These are phyloP conservation scores for Bombus difficillimus DNA, from an alignment of 1,140 invertebrate species.

Conservation along the genomic window DNA sequence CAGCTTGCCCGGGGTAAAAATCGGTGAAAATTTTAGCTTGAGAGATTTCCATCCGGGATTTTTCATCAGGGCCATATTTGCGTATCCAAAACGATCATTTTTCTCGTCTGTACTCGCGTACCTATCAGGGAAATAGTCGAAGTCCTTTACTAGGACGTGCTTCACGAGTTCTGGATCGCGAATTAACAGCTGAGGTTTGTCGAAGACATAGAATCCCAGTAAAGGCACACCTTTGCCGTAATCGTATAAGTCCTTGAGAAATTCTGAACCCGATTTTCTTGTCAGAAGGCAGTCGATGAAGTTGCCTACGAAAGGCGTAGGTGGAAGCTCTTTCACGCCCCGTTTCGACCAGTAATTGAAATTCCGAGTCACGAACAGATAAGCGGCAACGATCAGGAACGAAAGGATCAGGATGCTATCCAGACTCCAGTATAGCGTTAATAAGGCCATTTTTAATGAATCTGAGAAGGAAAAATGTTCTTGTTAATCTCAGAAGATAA, in stretches of 20 bases:
- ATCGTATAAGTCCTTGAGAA: slow-evolving; percentile 63
- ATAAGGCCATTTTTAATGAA: not conserved
- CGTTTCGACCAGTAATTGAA: slow-evolving; percentile 79
- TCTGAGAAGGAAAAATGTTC: no score
- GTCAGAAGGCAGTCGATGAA: slow-evolving; percentile 50
- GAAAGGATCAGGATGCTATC: slow-evolving; percentile 37
- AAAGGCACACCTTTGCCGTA: slow-evolving; percentile 55
- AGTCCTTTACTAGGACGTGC: slow-evolving; percentile 81
- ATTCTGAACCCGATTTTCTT: slow-evolving; percentile 40
- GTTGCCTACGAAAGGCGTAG: slow-evolving; percentile 75
- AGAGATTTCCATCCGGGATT: slow-evolving; percentile 78
- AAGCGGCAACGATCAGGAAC: slow-evolving; percentile 31
- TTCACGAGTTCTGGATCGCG: slow-evolving; percentile 81
- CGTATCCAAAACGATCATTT: slow-evolving; percentile 64
- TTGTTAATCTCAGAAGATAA: accelerated
- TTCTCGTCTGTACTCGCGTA: slow-evolving; percentile 45
- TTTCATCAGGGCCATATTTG: slow-evolving; percentile 72
- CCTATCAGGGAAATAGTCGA: slow-evolving; percentile 77
- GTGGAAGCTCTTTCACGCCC: slow-evolving; percentile 60
- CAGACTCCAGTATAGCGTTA: slow-evolving; percentile 56
- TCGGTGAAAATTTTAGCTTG: slow-evolving; percentile 59
- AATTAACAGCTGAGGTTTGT: slow-evolving; percentile 76
- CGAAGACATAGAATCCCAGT: slow-evolving; percentile 75
- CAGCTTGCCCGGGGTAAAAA: slow-evolving; percentile 79
- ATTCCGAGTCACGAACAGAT: slow-evolving; percentile 74